Base-by-base conservation (phyloP, 1,140 invertebrate genomes). In the Anoplophora glabripennis region DNA sequence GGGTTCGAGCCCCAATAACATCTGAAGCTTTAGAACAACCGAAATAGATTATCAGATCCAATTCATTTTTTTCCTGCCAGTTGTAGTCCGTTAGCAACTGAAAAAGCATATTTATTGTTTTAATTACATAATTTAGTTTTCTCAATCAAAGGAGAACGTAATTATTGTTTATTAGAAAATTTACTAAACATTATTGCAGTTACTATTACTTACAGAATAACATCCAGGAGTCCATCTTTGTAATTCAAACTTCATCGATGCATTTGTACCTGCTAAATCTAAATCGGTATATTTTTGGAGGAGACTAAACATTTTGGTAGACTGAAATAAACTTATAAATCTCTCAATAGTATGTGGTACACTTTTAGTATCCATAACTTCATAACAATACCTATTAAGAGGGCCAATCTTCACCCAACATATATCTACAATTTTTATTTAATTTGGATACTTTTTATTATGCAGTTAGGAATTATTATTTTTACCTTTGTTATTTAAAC, bases 161-260 rank as follows among this genome's bases (percentile, higher is more conserved):
- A n/a, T n/a, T n/a, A n/a, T n/a, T n/a, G n/a, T n/a, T n/a, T n/a
- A n/a, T n/a, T n/a, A n/a, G n/a, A n/a, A n/a, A n/a, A n/a, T n/a
- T n/a, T n/a, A n/a, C n/a, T n/a, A n/a, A n/a, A n/a, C n/a, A n/a
- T n/a, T n/a, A n/a, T n/a, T 28, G 21, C 21, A 28, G 21, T 28
- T 28, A 28, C 21, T 28, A 1, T 37, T 58, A 72, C 72, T 73
- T 61, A 86, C 75, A 0, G 83, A 83, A 62, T 88, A 89, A 69
- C 80, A 81, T 5, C 85, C 87, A 17, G 79, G 74, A 1, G 76
- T 76, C 86, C 86, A 89, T 61, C 82, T 81, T 71, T 89, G 86
- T 44, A 89, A 68, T 71, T 89, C 84, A 36, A 83, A 73, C 60
- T 76, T 74, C 74, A 80, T 74, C 38, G 69, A 77, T 57, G 84